phyloP scores from a whole-genome alignment of 2,888 invertebrate species.

The Clivina fossor region DNA sequence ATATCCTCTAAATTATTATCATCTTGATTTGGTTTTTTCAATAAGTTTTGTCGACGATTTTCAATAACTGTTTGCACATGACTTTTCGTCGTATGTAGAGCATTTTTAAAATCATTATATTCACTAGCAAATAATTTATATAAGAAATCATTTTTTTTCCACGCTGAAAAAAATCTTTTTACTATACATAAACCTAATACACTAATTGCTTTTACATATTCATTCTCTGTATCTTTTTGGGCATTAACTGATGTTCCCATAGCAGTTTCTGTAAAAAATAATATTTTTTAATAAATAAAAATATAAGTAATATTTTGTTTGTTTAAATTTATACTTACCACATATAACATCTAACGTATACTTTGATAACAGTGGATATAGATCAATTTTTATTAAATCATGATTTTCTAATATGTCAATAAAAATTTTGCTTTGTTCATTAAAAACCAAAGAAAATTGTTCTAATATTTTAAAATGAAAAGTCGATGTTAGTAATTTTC shows the following conservation, averaged over 20 bases:
- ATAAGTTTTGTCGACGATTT: neutral
- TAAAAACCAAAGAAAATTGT: slow-evolving; percentile 1
- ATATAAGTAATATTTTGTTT: neutral
- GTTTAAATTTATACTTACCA: slow-evolving; percentile 5
- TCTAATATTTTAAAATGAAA: slow-evolving; percentile 16
- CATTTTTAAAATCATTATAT: slow-evolving; percentile 5
- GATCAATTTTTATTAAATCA: neutral
- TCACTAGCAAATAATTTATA: slow-evolving; percentile 2
- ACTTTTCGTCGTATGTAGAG: neutral
- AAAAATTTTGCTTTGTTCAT: slow-evolving; percentile 1
- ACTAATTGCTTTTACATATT: neutral
- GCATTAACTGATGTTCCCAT: slow-evolving; percentile 1
- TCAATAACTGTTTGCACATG: neutral
- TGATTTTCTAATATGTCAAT: neutral
- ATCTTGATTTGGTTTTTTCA: neutral
- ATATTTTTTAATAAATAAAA: too few species aligned
- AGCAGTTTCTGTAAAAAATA: neutral
- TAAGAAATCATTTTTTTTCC: slow-evolving; percentile 1
- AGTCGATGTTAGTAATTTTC: slow-evolving; percentile 11
- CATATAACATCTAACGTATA: slow-evolving; percentile 10
- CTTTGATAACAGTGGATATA: neutral
- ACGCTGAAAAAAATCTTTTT: neutral
- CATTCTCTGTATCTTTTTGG: neutral
- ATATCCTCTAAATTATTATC: neutral
- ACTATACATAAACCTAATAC: neutral